phyloP scores from a whole-genome alignment of 2,888 invertebrate species.

The Catocala fraxini region DNA sequence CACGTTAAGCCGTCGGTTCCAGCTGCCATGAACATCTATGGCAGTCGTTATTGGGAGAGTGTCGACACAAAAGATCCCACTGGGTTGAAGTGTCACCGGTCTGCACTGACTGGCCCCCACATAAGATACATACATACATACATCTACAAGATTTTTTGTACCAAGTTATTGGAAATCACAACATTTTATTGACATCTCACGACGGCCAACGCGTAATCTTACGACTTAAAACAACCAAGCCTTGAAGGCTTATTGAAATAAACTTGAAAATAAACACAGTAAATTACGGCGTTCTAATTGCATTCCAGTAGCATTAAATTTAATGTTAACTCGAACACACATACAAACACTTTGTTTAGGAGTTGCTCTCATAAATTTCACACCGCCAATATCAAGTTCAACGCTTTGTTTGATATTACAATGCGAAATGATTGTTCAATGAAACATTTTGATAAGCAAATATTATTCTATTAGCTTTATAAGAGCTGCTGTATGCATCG shows the following conservation, averaged over 20 bases:
- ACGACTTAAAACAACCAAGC: neutral
- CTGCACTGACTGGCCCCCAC: too few relatives aligned
- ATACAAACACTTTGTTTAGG: slow-evolving; percentile 16
- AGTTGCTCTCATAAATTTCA: slow-evolving; percentile 29
- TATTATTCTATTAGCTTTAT: too few relatives aligned
- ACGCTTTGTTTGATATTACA: slow-evolving; percentile 1
- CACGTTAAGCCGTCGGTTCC: too few relatives aligned
- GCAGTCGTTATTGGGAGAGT: too few relatives aligned
- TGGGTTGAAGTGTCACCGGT: too few relatives aligned
- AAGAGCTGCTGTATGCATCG: too few relatives aligned
- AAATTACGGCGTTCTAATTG: slow-evolving; percentile 64
- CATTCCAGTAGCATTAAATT: slow-evolving; percentile 55
- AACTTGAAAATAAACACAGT: slow-evolving; percentile 66
- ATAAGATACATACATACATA: too few relatives aligned
- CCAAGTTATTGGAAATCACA: too few relatives aligned
- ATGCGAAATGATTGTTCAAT: neutral
- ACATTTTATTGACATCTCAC: neutral
- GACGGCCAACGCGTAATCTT: neutral
- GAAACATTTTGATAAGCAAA: too few relatives aligned
- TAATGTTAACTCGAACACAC: slow-evolving; percentile 37
- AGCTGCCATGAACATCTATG: too few relatives aligned
- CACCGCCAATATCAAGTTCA: slow-evolving; percentile 22
- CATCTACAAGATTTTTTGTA: too few relatives aligned
- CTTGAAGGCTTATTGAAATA: slow-evolving; percentile 58
- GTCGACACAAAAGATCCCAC: too few relatives aligned